Evolutionary conservation across 1,140 invertebrate genomes (phyloP).

Genomic region (Coenobita brevimanus): DNA sequence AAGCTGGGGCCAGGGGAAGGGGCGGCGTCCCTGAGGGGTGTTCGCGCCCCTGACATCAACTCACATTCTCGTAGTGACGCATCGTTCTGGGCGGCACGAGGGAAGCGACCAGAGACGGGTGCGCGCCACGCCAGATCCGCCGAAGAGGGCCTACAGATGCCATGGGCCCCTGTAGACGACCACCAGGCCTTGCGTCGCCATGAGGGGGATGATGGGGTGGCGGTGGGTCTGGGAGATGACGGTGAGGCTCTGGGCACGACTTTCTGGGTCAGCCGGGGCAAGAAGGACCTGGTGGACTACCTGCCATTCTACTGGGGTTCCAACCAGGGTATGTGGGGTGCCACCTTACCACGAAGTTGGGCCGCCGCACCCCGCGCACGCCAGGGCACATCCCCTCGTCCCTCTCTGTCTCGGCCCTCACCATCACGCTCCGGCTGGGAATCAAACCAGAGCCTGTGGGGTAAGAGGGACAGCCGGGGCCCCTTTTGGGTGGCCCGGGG

Average conservation of each 20-base stretch:
- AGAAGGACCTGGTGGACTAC: constrained; percentile 21
- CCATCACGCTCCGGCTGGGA: constrained; percentile 39
- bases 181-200: not conserved
- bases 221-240: not conserved
- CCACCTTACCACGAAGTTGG: constrained; percentile 6
- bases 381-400: not conserved
- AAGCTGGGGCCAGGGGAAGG: not conserved
- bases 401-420: not conserved
- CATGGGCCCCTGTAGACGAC: not conserved
- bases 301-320: constrained; percentile 46
- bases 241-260: not conserved
- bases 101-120: not conserved
- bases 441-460: constrained; percentile 46
- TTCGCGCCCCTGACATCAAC: not conserved
- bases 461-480: constrained; percentile 26
- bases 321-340: constrained; percentile 37
- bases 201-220: not conserved
- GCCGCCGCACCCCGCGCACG: not conserved
- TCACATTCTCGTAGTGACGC: not conserved
- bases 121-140: constrained; percentile 13
- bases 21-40: too few relatives aligned
- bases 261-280: constrained; percentile 32
- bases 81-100: not conserved
- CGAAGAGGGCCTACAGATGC: not conserved
- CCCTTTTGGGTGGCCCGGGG: constrained; percentile 36